Conservation (phyloP, 2,797 vertebrate species). For the Microctenopoma lineatum region DNA sequence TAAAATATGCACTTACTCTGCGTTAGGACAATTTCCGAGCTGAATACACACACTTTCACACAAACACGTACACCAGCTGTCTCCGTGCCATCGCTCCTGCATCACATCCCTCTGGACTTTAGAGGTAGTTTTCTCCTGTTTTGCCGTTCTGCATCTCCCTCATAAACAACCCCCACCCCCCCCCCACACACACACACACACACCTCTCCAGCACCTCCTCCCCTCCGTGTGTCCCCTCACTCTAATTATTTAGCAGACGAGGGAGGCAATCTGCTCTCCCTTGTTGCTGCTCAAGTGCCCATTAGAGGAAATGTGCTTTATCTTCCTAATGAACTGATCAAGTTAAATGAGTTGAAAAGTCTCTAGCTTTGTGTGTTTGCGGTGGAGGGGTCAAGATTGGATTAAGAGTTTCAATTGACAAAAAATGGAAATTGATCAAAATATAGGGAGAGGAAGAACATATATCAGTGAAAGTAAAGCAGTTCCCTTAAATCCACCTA, state of each 20-base stretch:
- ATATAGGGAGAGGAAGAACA: background rate
- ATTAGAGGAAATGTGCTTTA: slow-evolving; percentile 75
- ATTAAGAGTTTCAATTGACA: slow-evolving; percentile 61
- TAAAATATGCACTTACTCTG: slow-evolving; percentile 32
- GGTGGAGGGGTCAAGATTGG: slow-evolving; percentile 13
- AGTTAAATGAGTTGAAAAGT: slow-evolving; percentile 75
- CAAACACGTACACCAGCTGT: slow-evolving; percentile 38
- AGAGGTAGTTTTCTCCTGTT: slow-evolving; percentile 72
- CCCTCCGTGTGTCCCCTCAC: slow-evolving; percentile 44
- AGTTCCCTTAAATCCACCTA: background rate
- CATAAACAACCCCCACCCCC: background rate
- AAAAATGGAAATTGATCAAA: background rate
- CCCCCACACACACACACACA: background rate
- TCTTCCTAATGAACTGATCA: slow-evolving; percentile 84
- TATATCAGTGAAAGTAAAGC: background rate
- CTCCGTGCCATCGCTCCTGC: slow-evolving; percentile 27
- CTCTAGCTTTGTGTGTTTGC: slow-evolving; percentile 41
- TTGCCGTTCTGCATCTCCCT: slow-evolving; percentile 16
- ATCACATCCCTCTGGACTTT: slow-evolving; percentile 37
- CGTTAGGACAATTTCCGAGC: slow-evolving; percentile 21
- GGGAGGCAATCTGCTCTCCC: slow-evolving; percentile 76
- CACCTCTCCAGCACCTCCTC: background rate
- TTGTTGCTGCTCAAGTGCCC: slow-evolving; percentile 80
- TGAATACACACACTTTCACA: slow-evolving; percentile 8
- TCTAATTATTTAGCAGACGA: slow-evolving; percentile 78